phyloP scores from a whole-genome alignment of 2,797 vertebrate species.

The Oreochromis grahami region DNA sequence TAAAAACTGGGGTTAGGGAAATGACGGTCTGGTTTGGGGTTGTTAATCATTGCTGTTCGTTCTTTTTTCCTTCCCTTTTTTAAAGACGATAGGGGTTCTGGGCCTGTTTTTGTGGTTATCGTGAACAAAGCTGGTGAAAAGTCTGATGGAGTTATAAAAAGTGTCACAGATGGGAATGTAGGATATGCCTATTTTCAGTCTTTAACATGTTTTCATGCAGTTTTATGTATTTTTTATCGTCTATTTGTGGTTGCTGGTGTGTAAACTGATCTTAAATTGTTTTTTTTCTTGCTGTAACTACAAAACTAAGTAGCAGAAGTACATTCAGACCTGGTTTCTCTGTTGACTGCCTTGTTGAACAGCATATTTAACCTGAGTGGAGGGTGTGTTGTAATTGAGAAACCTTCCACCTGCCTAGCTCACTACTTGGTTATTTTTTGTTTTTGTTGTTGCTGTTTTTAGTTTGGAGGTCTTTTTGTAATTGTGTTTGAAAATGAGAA shows the following conservation, averaged over 20 bases:
- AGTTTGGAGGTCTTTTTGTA: neutral
- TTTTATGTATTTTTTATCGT: neutral
- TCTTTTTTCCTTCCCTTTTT: neutral
- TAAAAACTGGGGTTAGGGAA: neutral
- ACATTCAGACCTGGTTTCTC: neutral
- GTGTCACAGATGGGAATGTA: neutral
- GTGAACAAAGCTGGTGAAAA: neutral
- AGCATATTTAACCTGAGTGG: neutral
- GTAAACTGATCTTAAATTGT: neutral
- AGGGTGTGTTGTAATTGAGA: neutral
- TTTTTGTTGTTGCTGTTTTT: neutral
- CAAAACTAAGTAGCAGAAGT: neutral
- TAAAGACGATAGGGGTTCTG: neutral
- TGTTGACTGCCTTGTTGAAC: neutral
- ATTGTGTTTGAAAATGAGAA: neutral
- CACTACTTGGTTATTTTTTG: neutral
- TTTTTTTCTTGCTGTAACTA: neutral
- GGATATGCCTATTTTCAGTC: rapidly evolving
- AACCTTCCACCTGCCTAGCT: neutral
- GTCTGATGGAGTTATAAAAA: neutral
- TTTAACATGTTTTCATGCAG: neutral
- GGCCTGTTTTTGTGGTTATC: neutral
- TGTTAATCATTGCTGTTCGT: neutral
- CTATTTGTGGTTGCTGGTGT: neutral
- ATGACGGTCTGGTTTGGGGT: slow-evolving; percentile 11